phyloP scores from a whole-genome alignment of 2,113 vertebrate genomes.

The Bubo bubo region DNA sequence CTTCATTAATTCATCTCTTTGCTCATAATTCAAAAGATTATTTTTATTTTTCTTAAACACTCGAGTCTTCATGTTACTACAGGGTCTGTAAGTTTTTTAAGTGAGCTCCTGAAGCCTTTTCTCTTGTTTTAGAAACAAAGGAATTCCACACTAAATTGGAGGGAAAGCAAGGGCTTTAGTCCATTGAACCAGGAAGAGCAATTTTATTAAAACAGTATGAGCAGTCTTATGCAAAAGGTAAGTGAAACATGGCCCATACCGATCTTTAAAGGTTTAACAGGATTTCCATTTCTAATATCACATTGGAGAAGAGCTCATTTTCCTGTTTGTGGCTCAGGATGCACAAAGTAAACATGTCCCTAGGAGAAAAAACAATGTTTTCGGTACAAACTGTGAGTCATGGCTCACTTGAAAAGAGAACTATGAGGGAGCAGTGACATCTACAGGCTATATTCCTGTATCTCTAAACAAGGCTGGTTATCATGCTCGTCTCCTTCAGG shows the following conservation, averaged over 20 bases:
- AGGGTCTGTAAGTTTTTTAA: background rate
- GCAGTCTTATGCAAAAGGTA: background rate
- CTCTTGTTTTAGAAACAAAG: background rate
- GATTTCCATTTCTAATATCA: constrained; percentile 46
- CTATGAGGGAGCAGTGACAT: constrained; percentile 74
- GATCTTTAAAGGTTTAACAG: constrained; percentile 10
- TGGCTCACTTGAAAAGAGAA: background rate
- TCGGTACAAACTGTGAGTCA: background rate
- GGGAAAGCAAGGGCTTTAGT: background rate
- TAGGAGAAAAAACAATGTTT: constrained; percentile 26
- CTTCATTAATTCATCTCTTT: constrained; percentile 33
- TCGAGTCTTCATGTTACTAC: background rate
- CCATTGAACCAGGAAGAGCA: background rate
- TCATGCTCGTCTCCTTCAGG: background rate
- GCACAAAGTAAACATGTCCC: constrained; percentile 57
- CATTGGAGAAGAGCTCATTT: constrained; percentile 41
- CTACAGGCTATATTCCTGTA: background rate
- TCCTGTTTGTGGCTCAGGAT: constrained; percentile 56
- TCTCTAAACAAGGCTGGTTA: background rate
- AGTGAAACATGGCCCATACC: background rate
- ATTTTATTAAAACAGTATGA: background rate
- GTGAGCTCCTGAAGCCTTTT: background rate
- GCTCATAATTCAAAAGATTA: background rate
- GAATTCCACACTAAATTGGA: background rate
- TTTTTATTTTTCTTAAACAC: background rate